These are phyloP conservation scores for Eilema caniola DNA, from an alignment of 2,888 invertebrate species.

Conservation along the genomic window DNA sequence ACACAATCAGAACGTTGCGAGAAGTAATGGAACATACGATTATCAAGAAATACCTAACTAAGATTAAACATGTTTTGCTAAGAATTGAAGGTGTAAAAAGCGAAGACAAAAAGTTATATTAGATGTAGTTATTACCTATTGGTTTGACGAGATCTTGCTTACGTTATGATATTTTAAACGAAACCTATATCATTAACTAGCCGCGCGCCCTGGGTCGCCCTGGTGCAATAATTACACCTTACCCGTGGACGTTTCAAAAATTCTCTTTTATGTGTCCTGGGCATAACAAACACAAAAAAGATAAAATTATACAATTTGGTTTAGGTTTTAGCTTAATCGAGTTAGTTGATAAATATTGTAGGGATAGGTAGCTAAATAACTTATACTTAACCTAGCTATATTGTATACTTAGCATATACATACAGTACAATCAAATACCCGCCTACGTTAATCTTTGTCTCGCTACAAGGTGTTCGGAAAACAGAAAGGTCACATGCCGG, in stretches of 20 bases:
- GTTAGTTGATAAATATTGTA: too few species aligned
- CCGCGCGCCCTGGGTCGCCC: too few species aligned
- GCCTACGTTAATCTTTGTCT: slow-evolving; percentile 4
- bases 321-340: too few species aligned
- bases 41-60: not conserved
- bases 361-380: not conserved
- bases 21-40: slow-evolving; percentile 41
- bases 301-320: too few species aligned
- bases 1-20: slow-evolving; percentile 40
- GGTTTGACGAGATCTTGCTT: not conserved
- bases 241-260: too few species aligned
- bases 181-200: not conserved
- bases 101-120: not conserved
- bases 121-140: not conserved
- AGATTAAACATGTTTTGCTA: not conserved
- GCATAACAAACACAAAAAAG: too few species aligned
- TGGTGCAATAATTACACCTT: too few species aligned
- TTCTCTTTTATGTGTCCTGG: too few species aligned
- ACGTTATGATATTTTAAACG: not conserved
- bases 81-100: not conserved
- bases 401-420: not conserved
- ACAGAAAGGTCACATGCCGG: slow-evolving; percentile 53
- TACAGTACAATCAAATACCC: not conserved
- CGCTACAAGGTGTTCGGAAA: slow-evolving; percentile 42
- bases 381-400: not conserved